phyloP scores from a whole-genome alignment of 2,888 invertebrate species.

The Candidula unifasciata region DNA sequence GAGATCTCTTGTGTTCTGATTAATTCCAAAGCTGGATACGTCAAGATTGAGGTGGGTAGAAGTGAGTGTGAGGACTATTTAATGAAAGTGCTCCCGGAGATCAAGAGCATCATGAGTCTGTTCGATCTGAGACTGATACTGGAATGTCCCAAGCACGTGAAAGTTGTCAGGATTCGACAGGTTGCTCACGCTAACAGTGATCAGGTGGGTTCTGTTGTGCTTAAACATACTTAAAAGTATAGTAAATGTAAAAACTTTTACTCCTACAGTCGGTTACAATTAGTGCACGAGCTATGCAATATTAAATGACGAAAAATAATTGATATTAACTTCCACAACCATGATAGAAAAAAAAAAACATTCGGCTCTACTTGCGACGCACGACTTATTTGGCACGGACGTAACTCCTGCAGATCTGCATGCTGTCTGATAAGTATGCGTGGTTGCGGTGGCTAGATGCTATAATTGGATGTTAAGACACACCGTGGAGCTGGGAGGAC shows the following conservation, averaged over 20 bases:
- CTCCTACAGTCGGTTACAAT: neutral
- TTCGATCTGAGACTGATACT: slow-evolving; percentile 27
- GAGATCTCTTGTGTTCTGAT: slow-evolving; percentile 19
- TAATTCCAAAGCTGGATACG: slow-evolving; percentile 10
- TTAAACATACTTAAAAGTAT: too few relatives aligned
- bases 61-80: slow-evolving; percentile 19
- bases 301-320: too few relatives aligned
- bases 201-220: neutral
- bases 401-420: too few relatives aligned
- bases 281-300: neutral
- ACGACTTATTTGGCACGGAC: too few relatives aligned
- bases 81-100: slow-evolving; percentile 7
- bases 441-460: too few relatives aligned
- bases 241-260: too few relatives aligned
- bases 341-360: too few relatives aligned
- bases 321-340: too few relatives aligned
- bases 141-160: neutral
- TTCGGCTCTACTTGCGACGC: too few relatives aligned
- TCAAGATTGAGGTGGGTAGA: slow-evolving; percentile 2
- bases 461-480: too few relatives aligned
- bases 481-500: too few relatives aligned
- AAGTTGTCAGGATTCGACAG: neutral
- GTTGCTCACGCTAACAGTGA: neutral
- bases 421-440: too few relatives aligned
- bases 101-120: slow-evolving; percentile 22